Evolutionary conservation across 2,888 invertebrate species (phyloP), one percentile per base, ranked within the genome.

Genomic region (Nephrotoma flavescens): DNA sequence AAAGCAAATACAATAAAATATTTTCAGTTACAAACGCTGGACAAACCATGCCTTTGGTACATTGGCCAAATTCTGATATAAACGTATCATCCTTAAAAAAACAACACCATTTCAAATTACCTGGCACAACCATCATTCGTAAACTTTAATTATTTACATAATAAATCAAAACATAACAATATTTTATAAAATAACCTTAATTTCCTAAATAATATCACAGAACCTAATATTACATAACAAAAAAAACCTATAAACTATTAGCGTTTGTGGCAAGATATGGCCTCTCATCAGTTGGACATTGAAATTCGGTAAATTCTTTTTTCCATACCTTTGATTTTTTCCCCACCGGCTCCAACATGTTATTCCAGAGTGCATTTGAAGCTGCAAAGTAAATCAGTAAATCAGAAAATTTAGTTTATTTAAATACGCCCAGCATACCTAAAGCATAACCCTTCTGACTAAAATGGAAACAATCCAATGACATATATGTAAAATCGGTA

Each of bases 401-500:
- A 31, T 31, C 31, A 31, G 2, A 83, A 1, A 31, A 86, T 31
- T 31, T 0, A 31, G 2, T 0, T 2, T 31, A 31, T 2, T 31
- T 2, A 31, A 31, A 31, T 31, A 2, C 31, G 7, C 41, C 5
- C 12, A 86, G 31, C 83, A 86, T 90, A 94, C 94, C 91, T 90
- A 90, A 89, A 2, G 94, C 93, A 88, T 94, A 93, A 15, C 92
- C 92, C 88, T 93, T 93, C 89, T 95, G 94, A 88, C 93, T 94
- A 6, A 94, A 90, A 89, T 95, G 95, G 88, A 95, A 95, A 89
- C 95, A 95, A 89, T 95, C 95, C 52, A 90, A 90, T 0, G 94
- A 93, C 86, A 94, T 89, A 89, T 92, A 94, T 0, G 92, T 90
- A 71, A 91, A 91, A 90, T 94, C 94, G 0, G 91, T 90, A 0